Conservation (phyloP, 2,797 vertebrate species). For the Anguilla marmorata region DNA sequence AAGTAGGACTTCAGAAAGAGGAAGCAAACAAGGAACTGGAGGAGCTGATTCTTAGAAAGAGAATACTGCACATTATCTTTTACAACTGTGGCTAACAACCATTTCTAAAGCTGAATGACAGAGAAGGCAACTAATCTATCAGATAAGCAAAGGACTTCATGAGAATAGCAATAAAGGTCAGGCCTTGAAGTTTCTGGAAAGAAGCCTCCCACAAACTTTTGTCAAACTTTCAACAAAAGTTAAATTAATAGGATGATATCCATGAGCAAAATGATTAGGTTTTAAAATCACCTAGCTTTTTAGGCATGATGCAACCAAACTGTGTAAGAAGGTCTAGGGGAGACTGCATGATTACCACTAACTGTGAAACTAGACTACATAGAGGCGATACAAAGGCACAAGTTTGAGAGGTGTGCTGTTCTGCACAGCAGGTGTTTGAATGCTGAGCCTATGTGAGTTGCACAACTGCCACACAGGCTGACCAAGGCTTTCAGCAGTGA, state of each 20-base stretch:
- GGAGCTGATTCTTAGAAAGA: conserved; percentile 25
- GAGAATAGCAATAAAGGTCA: not conserved
- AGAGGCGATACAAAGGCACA: not conserved
- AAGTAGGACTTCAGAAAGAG: conserved; percentile 22
- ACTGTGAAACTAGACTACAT: not conserved
- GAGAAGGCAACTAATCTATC: not conserved
- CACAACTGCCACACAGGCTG: not conserved
- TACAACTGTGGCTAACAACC: not conserved
- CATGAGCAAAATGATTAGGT: not conserved
- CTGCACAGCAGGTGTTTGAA: not conserved
- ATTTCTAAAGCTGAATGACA: conserved; percentile 19
- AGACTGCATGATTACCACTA: not conserved
- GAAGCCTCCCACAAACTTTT: not conserved
- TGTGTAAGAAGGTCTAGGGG: not conserved
- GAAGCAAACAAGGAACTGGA: not conserved
- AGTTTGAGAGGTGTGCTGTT: not conserved
- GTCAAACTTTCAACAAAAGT: not conserved
- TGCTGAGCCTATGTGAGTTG: not conserved
- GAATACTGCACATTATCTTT: not conserved
- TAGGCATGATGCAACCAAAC: not conserved
- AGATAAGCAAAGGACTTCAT: not conserved
- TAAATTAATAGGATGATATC: not conserved
- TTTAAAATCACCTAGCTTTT: not conserved
- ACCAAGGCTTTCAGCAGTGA: not conserved
- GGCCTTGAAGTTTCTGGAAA: not conserved